Base-by-base conservation (phyloP, 2,113 vertebrate genomes). In the Heliornis fulica region DNA sequence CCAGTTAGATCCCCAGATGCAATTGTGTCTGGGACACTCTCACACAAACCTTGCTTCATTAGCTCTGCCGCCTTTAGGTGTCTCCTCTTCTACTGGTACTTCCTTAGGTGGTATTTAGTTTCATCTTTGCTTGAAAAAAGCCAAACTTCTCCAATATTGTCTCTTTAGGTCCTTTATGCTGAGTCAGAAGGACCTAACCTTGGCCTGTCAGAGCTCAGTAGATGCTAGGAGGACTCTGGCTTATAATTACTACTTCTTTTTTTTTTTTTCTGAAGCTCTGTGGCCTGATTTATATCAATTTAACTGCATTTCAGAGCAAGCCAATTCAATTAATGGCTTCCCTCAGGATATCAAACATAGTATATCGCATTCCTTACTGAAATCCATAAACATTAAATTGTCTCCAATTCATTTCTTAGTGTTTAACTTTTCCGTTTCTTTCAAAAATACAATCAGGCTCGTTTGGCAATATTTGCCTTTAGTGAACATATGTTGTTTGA, bases 301-400 rank as follows among this genome's bases (percentile, higher is more conserved):
- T 92, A 80, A 83, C 53, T 91, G 84, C 59, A 40, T 93, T 96
- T 94, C 70, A 84, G 71, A 89, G 68, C 34, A 66, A 91, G 59
- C 54, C 77, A 80, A 80, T 53, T 83, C 94, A 90, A 89, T 96
- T 83, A 94, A 92, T 70, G 43, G 13, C 12, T 81, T 93, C 83
- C 94, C 83, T 60, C 64, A 69, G 86, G 75, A 68, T 89, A 94
- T 81, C 59, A 60, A 74, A 87, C 45, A 54, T 86, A 83, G 32
- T 74, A 29, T 77, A 94, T 92, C 60, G 74, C n/a, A 53, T 94
- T 91, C 83, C 65, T 95, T 69, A 76, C 74, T 81, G 46, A 91
- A 95, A 90, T 95, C 80, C 32, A 66, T 89, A 89, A 76, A 90
- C n/a, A 16, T 90, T 87, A 75, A 69, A 74, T 92, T 89, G 86